phyloP scores from a whole-genome alignment of 2,888 invertebrate genomes.

The Hydrotaea cyrtoneurina region DNA sequence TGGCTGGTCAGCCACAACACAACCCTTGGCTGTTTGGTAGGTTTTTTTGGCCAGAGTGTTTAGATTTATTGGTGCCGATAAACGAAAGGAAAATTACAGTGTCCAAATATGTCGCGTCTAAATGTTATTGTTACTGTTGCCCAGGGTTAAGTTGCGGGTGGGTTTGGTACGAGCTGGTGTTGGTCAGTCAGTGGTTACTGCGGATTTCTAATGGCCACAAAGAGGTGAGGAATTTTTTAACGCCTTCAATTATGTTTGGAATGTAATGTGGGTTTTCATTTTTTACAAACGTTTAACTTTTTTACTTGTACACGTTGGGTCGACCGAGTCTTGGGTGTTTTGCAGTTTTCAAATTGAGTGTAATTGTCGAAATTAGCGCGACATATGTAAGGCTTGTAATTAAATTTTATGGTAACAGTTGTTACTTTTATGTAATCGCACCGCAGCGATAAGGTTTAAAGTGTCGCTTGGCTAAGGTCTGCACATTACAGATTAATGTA shows the following conservation, averaged over 20 bases:
- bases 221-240: constrained; percentile 68
- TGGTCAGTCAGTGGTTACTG: constrained; percentile 39
- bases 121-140: constrained; percentile 14
- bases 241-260: constrained; percentile 72
- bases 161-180: not conserved
- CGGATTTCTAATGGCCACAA: constrained; percentile 24
- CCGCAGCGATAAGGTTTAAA: constrained; percentile 48
- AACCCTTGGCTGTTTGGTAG: constrained; percentile 16
- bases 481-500: not conserved
- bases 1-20: not conserved
- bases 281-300: constrained; percentile 64
- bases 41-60: constrained; percentile 41
- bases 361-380: constrained; percentile 69
- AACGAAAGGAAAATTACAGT: constrained; percentile 57
- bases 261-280: constrained; percentile 8
- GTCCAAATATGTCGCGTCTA: constrained; percentile 65
- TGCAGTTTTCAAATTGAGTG: constrained; percentile 57
- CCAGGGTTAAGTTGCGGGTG: constrained; percentile 9
- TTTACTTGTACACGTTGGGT: constrained; percentile 1
- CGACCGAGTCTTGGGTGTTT: not conserved
- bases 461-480: not conserved
- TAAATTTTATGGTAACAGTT: constrained; percentile 70
- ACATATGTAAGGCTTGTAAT: constrained; percentile 71
- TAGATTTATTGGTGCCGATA: constrained; percentile 66
- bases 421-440: constrained; percentile 51